Percentiles rank a stretch among this genome's conserved stretches.
These are phyloP conservation scores for Mus pahari DNA, from an alignment of 2,113 vertebrate species.

Conservation along the genomic window DNA sequence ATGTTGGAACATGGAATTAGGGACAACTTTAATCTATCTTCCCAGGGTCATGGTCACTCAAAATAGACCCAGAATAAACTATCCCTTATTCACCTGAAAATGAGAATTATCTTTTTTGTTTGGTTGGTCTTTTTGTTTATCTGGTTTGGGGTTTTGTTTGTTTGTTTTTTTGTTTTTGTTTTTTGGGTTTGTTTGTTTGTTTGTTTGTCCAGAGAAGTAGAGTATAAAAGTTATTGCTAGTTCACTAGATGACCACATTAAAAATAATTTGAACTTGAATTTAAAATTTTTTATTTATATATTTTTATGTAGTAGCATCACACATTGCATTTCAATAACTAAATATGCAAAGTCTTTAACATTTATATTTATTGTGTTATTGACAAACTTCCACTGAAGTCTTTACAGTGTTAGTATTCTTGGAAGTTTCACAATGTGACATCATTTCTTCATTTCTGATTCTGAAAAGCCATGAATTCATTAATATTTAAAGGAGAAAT, in stretches of 20 bases:
- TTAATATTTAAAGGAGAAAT: conserved; percentile 30
- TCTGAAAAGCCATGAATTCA: neutral
- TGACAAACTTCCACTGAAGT: neutral
- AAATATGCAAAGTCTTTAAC: neutral
- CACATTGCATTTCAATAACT: neutral
- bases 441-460: conserved; percentile 10
- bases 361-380: neutral
- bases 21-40: neutral
- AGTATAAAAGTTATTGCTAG: neutral
- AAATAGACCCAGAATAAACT: neutral
- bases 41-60: neutral
- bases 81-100: neutral
- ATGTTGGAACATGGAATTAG: neutral
- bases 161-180: neutral
- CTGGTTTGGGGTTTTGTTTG: neutral
- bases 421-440: conserved; percentile 30
- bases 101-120: neutral
- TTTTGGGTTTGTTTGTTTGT: too few species aligned
- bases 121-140: neutral
- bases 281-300: neutral
- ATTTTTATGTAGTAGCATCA: neutral
- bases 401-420: neutral
- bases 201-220: neutral
- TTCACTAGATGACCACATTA: neutral
- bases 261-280: too few species aligned